Conservation (phyloP, 1,140 invertebrate species). For the Drosophila persimilis region DNA sequence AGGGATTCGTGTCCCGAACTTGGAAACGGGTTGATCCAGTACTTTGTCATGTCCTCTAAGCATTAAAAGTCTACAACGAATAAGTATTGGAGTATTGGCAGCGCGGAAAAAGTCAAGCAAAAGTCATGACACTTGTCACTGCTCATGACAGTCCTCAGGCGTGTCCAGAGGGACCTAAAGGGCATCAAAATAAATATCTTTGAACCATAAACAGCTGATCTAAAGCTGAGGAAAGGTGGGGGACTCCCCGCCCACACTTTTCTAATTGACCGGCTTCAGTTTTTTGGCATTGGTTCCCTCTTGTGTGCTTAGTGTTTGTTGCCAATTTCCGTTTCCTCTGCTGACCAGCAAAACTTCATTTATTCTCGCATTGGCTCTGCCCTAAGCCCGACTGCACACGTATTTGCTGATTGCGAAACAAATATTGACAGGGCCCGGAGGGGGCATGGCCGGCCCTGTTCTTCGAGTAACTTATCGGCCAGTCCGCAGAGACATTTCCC, state of each 20-base stretch:
- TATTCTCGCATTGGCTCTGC: not conserved
- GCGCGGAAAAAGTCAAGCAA: conserved; percentile 64
- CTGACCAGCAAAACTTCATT: conserved; percentile 31
- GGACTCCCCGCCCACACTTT: not conserved
- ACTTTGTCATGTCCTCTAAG: too few species aligned
- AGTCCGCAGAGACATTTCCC: conserved; percentile 55
- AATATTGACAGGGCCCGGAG: conserved; percentile 69
- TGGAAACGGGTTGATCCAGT: too few species aligned
- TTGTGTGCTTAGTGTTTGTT: conserved; percentile 14
- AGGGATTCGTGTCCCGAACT: too few species aligned
- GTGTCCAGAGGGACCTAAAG: not conserved
- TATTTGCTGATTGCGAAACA: conserved; percentile 78
- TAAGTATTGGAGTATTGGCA: not conserved
- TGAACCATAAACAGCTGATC: too few species aligned
- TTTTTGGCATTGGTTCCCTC: not conserved
- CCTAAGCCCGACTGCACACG: conserved; percentile 43
- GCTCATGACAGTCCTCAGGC: conserved; percentile 8
- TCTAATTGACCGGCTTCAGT: conserved; percentile 35
- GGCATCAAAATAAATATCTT: too few species aligned
- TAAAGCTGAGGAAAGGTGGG: not conserved
- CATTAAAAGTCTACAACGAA: too few species aligned
- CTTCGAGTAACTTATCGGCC: not conserved
- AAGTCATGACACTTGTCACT: conserved; percentile 24
- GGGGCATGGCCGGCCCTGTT: conserved; percentile 17
- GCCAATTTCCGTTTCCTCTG: conserved; percentile 19